Evolutionary conservation across 2,113 vertebrate genomes (phyloP).

Genomic region (Ariopsis seemanni): DNA sequence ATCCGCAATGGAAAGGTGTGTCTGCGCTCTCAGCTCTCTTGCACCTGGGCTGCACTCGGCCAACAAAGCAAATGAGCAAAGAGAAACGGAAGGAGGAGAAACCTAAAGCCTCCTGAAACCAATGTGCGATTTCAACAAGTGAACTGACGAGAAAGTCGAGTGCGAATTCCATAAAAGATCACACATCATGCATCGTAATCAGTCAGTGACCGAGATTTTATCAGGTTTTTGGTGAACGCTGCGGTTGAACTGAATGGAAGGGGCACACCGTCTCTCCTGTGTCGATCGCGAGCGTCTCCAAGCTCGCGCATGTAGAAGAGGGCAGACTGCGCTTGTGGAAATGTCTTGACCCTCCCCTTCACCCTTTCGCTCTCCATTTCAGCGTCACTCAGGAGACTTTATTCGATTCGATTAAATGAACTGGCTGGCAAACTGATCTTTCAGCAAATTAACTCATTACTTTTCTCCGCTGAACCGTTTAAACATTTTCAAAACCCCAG

Average conservation of each 20-base stretch:
- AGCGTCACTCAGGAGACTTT: neutral
- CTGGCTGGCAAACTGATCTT: neutral
- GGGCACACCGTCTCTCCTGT: neutral
- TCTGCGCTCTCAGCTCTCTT: neutral
- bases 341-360: neutral
- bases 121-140: conserved; percentile 20
- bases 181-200: neutral
- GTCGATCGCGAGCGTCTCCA: neutral
- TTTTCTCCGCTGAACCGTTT: neutral
- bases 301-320: neutral
- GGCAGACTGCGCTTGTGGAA: neutral
- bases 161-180: neutral
- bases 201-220: neutral
- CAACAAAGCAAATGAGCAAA: conserved; percentile 32
- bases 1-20: neutral
- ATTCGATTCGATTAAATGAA: neutral
- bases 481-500: neutral
- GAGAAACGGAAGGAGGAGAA: conserved; percentile 38
- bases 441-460: conserved; percentile 1
- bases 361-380: neutral
- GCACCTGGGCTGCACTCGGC: neutral
- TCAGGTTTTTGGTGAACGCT: neutral
- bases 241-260: neutral
- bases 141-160: neutral
- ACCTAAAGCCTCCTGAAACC: conserved; percentile 25